phyloP scores from a whole-genome alignment of 2,113 vertebrate species.

The Pseudonaja textilis region DNA sequence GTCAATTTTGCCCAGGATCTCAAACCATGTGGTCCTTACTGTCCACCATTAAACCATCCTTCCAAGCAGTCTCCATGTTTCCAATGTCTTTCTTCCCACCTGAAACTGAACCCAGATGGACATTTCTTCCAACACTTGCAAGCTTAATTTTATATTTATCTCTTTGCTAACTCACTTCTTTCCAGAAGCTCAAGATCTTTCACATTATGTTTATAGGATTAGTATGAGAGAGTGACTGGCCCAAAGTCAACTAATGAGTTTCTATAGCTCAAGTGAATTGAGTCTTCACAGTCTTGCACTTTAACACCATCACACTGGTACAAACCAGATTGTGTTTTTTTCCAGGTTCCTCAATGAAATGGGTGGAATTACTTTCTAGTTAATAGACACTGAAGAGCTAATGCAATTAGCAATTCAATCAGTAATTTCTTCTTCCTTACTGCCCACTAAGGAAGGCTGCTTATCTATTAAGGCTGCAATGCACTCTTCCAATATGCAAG shows the following conservation, averaged over 20 bases:
- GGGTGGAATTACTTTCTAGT: background rate
- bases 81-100: too few species aligned
- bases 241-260: background rate
- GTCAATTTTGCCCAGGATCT: too few species aligned
- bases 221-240: background rate
- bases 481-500: background rate
- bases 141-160: background rate
- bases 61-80: too few species aligned
- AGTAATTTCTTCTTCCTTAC: background rate
- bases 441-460: background rate
- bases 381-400: background rate
- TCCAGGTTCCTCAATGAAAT: background rate
- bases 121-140: background rate
- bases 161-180: background rate
- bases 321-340: background rate
- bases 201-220: background rate
- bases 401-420: background rate
- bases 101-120: too few species aligned
- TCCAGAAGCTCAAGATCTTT: background rate
- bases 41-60: too few species aligned
- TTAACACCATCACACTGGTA: background rate
- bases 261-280: background rate
- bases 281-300: background rate
- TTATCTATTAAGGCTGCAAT: background rate
- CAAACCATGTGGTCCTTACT: too few species aligned